Base-by-base conservation (phyloP, 2,888 invertebrate genomes). In the Hypomecis atomaria region DNA sequence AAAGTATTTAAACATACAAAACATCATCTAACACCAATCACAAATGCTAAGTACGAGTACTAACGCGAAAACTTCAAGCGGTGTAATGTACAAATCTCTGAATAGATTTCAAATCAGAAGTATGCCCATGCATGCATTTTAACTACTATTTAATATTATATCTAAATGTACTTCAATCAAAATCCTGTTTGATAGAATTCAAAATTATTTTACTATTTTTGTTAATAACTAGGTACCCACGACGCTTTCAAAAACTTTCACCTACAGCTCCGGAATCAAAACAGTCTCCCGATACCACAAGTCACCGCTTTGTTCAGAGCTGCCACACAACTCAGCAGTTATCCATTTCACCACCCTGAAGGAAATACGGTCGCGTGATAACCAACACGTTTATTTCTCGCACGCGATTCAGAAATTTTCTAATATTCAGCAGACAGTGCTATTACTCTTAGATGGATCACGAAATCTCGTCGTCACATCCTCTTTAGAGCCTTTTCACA, bases 401-500 rank as follows among this genome's bases (percentile, higher is more conserved):
- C 91, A 92, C 92, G 92, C 92, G 82, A 92, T 90, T 81, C 79
- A 77, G 79, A 87, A 85, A 90, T 91, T 90, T 89, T 81, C 86
- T 85, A 83, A 85, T 83, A 82, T 74, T 75, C 77, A 72, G 78
- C 79, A 83, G 85, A 84, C 86, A 86, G 84, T 80, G 79, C 80
- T 74, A 82, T 84, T 84, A 82, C 81, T 87, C 83, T 84, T 84
- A 76, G 72, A 71, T 72, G 65, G 66, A 73, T 80, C 80, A 84
- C 81, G 80, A 74, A 73, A 78, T 78, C 75, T 76, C 67, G 59
- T 76, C 74, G 68, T 71, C 76, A 72, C 48, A 58, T 58, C 57
- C 60, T 64, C 48, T 3, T 57, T 40, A 33, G 23, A 23, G 1
- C 23, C 23, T 23, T 2, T 23, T 23, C 23, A 23, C 23, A 23